These are phyloP conservation scores for Heteropelma amictum DNA, from an alignment of 2,888 invertebrate genomes.

Conservation along the genomic window DNA sequence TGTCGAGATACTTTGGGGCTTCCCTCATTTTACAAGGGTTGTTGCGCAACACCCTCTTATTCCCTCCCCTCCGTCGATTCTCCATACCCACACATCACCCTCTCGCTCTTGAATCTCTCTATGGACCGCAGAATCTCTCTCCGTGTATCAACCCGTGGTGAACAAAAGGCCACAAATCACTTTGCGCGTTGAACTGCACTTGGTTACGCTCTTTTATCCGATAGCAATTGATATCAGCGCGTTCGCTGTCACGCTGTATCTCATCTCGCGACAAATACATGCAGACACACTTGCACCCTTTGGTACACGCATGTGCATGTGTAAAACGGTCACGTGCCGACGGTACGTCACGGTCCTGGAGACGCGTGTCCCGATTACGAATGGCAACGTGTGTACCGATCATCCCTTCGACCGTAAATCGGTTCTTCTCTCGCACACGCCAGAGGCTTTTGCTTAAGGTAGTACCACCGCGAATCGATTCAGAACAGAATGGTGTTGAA, in stretches of 20 bases:
- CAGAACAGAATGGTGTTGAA: no score
- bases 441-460: no score
- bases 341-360: conserved; percentile 64
- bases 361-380: conserved; percentile 69
- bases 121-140: no score
- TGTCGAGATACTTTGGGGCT: conserved; percentile 14
- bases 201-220: conserved; percentile 2
- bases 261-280: neutral
- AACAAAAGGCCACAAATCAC: conserved; percentile 1
- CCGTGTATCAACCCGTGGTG: neutral
- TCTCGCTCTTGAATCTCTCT: neutral
- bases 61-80: neutral
- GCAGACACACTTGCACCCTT: conserved; percentile 2
- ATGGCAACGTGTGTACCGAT: conserved; percentile 31
- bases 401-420: neutral
- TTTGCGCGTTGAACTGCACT: neutral
- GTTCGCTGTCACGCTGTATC: neutral
- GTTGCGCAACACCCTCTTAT: conserved; percentile 2
- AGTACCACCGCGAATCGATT: no score
- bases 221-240: neutral
- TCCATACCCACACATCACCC: neutral
- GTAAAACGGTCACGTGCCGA: conserved; percentile 73
- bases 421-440: neutral
- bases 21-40: neutral
- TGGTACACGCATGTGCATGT: conserved; percentile 38